Percentiles rank a stretch among this genome's conserved stretches.
Evolutionary conservation across 1,140 invertebrate species (phyloP).

Genomic region (Drosophila miranda): DNA sequence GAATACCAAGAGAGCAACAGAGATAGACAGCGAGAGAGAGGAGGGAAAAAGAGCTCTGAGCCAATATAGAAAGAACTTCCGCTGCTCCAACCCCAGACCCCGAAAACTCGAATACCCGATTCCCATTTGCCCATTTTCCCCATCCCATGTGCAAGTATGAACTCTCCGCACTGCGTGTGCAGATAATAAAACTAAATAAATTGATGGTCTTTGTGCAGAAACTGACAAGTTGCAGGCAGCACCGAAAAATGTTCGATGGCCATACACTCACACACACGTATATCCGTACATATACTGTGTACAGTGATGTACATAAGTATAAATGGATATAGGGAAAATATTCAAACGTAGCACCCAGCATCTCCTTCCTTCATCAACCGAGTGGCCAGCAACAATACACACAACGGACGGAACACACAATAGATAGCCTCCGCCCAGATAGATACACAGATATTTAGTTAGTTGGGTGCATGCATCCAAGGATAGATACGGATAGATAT

Average conservation of each 20-base stretch:
- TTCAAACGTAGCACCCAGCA: slow-evolving; percentile 25
- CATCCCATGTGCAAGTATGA: slow-evolving; percentile 16
- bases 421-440: slow-evolving; percentile 45
- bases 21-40: slow-evolving; percentile 7
- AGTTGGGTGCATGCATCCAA: slow-evolving; percentile 40
- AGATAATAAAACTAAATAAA: slow-evolving; percentile 80
- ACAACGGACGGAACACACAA: slow-evolving; percentile 5
- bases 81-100: slow-evolving; percentile 18
- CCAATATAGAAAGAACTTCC: slow-evolving; percentile 45
- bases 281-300: slow-evolving; percentile 5
- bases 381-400: slow-evolving; percentile 41
- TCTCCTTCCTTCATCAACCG: too few species aligned
- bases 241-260: slow-evolving; percentile 64
- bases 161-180: slow-evolving; percentile 67
- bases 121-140: too few species aligned
- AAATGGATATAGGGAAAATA: slow-evolving; percentile 27
- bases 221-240: slow-evolving; percentile 73
- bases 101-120: neutral
- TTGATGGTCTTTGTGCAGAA: slow-evolving; percentile 78
- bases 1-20: slow-evolving; percentile 12
- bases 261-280: slow-evolving; percentile 35
- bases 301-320: neutral
- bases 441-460: slow-evolving; percentile 50
- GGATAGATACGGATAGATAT: slow-evolving; percentile 20
- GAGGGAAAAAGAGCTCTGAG: slow-evolving; percentile 27